Percentiles rank a stretch among this genome's conserved stretches.
Conservation (phyloP, 2,888 invertebrate genomes). For the Tetragonula carbonaria region DNA sequence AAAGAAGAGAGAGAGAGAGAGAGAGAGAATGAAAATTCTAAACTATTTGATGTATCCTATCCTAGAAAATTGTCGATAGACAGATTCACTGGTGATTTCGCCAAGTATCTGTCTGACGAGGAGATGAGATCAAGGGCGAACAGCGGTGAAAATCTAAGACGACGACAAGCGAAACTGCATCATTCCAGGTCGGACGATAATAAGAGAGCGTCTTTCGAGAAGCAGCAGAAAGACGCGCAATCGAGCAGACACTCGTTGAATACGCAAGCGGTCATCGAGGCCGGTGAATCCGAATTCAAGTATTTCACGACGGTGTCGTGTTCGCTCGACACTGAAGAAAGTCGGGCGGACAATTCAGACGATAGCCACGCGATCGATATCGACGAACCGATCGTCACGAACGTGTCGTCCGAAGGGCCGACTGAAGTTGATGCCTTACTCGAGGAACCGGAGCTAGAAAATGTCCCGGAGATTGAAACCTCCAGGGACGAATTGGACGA, state of each 20-base stretch:
- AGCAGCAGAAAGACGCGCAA: constrained; percentile 76
- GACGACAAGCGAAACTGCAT: constrained; percentile 78
- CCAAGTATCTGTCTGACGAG: constrained; percentile 76
- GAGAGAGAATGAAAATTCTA: neutral
- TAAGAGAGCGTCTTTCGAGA: constrained; percentile 80
- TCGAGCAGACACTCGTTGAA: constrained; percentile 76
- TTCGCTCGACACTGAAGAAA: constrained; percentile 77
- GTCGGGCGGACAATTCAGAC: constrained; percentile 75
- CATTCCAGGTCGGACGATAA: constrained; percentile 82
- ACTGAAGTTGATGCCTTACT: constrained; percentile 77
- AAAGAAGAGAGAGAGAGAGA: neutral
- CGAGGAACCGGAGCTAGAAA: constrained; percentile 81
- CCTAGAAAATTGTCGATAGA: constrained; percentile 77
- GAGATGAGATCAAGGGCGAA: constrained; percentile 77
- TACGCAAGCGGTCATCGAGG: constrained; percentile 73
- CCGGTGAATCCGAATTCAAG: constrained; percentile 76
- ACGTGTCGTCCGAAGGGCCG: constrained; percentile 72
- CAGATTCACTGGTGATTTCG: constrained; percentile 75
- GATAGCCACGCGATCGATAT: constrained; percentile 76
- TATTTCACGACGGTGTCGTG: constrained; percentile 76
- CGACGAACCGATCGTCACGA: constrained; percentile 68
- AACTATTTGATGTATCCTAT: neutral
- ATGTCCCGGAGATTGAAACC: constrained; percentile 73
- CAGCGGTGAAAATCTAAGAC: constrained; percentile 78
- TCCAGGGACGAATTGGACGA: constrained; percentile 54